Evolutionary conservation across 2,113 vertebrate species (phyloP).

Genomic region (Solea senegalensis): DNA sequence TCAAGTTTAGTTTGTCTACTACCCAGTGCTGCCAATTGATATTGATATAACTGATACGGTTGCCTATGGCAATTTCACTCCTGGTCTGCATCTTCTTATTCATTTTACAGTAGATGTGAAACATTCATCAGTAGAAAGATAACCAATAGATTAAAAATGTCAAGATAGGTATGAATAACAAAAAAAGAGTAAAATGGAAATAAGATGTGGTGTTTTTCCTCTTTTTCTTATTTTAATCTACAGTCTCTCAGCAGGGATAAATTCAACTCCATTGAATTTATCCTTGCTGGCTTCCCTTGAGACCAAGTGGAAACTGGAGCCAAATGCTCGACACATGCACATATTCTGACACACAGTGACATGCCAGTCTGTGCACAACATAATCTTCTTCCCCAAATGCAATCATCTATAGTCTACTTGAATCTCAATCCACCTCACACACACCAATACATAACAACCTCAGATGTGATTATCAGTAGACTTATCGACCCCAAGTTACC

Average conservation of each 20-base stretch:
- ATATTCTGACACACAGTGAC: slow-evolving; percentile 30
- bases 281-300: slow-evolving; percentile 14
- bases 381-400: slow-evolving; percentile 40
- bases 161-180: not conserved
- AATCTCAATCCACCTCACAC: slow-evolving; percentile 38
- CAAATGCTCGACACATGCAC: not conserved
- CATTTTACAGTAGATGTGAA: not conserved
- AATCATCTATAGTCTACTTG: slow-evolving; percentile 49
- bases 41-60: too few relatives aligned
- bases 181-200: not conserved
- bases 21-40: not conserved
- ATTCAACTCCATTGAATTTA: slow-evolving; percentile 12
- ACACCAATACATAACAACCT: slow-evolving; percentile 44
- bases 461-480: slow-evolving; percentile 42
- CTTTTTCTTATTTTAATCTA: slow-evolving; percentile 8
- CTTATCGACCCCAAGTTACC: slow-evolving; percentile 40
- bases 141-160: not conserved
- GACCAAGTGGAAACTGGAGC: slow-evolving; percentile 9
- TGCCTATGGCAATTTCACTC: not conserved
- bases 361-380: slow-evolving; percentile 35
- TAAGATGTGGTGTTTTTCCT: not conserved
- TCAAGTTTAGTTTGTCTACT: too few relatives aligned
- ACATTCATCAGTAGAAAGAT: not conserved
- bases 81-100: not conserved
- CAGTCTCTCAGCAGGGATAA: not conserved